Percentiles rank a stretch among this genome's conserved stretches.
phyloP scores from a whole-genome alignment of 2,888 invertebrate genomes.

The Linnaemya vulpina region DNA sequence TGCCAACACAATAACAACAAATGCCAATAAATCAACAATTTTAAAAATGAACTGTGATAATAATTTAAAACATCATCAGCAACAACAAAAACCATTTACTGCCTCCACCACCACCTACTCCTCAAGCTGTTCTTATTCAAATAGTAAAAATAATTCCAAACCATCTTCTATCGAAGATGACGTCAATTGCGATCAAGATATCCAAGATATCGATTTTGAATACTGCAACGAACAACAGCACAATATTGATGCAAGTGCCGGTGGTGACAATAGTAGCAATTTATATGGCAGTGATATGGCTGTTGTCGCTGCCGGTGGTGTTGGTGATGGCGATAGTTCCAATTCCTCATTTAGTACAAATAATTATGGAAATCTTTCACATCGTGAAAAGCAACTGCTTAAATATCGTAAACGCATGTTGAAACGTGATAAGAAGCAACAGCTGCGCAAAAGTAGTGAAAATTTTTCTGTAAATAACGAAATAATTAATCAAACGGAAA shows the following conservation, averaged over 20 bases:
- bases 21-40: conserved; percentile 69
- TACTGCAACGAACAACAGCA: conserved; percentile 39
- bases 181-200: not conserved
- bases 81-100: conserved; percentile 57
- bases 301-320: conserved; percentile 47
- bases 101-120: conserved; percentile 41
- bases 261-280: conserved; percentile 59
- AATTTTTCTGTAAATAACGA: not conserved
- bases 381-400: conserved; percentile 82
- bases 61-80: conserved; percentile 65
- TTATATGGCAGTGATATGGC: conserved; percentile 53
- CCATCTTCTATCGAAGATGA: not conserved
- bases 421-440: conserved; percentile 81
- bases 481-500: conserved; percentile 17
- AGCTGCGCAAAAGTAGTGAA: conserved; percentile 61
- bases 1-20: conserved; percentile 59
- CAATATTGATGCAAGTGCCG: conserved; percentile 48
- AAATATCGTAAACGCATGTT: conserved; percentile 83
- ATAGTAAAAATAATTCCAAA: conserved; percentile 24
- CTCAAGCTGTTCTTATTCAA: conserved; percentile 14
- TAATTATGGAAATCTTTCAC: conserved; percentile 75
- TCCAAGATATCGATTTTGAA: conserved; percentile 45
- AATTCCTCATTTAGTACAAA: conserved; percentile 73
- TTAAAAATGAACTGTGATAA: conserved; percentile 72
- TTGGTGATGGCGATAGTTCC: conserved; percentile 68